These are phyloP conservation scores for Prinia subflava DNA, from an alignment of 2,113 vertebrate species.

Conservation along the genomic window DNA sequence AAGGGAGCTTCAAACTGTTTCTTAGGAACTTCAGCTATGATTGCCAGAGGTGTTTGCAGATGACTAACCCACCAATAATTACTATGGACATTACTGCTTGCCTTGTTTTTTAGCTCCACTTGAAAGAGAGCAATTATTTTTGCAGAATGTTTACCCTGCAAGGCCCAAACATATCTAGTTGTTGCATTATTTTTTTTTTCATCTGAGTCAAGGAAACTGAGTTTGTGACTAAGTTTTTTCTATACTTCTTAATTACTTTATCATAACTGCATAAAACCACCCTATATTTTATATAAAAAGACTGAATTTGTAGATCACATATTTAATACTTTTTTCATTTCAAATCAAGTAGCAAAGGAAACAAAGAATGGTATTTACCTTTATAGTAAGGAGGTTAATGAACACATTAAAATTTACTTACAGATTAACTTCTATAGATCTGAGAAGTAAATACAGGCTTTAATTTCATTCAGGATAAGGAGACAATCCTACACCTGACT, in stretches of 20 bases:
- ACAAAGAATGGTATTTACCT: neutral
- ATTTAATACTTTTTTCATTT: neutral
- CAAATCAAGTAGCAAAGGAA: neutral
- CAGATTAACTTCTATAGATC: neutral
- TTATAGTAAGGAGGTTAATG: neutral
- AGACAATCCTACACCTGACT: neutral
- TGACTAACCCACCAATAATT: slow-evolving; percentile 44
- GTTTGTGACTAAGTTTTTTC: neutral
- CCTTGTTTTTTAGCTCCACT: neutral
- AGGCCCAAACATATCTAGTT: neutral
- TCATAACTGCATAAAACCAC: neutral
- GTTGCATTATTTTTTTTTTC: neutral
- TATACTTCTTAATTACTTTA: neutral
- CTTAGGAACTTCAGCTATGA: neutral
- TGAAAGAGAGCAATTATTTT: slow-evolving; percentile 42
- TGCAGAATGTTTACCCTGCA: slow-evolving; percentile 46
- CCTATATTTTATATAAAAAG: neutral
- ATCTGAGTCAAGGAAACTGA: neutral
- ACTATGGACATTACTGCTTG: slow-evolving; percentile 13
- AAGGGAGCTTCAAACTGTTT: neutral
- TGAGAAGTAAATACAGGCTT: neutral
- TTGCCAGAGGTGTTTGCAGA: slow-evolving; percentile 37
- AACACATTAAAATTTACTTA: neutral
- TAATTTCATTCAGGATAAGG: neutral
- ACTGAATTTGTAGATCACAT: neutral